Evolutionary conservation across 2,797 vertebrate genomes (phyloP).

Genomic region (Pogonophryne albipinna): DNA sequence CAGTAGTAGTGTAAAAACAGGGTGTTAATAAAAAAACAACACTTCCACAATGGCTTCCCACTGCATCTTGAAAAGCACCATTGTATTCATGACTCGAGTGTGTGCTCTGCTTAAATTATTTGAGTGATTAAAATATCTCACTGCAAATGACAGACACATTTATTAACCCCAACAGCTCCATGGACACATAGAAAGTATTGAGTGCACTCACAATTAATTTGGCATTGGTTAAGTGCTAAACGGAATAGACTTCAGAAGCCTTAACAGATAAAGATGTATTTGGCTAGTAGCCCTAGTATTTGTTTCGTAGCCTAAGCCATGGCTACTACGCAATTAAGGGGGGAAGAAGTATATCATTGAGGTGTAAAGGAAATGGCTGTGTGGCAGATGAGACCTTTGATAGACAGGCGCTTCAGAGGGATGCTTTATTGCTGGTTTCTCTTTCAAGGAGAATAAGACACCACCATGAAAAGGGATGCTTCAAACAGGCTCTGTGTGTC

Average conservation of each 20-base stretch:
- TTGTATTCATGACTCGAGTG: constrained; percentile 20
- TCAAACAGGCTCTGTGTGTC: constrained; percentile 31
- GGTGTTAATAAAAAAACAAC: background rate
- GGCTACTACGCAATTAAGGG: background rate
- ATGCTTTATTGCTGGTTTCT: constrained; percentile 51
- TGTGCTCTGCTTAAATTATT: constrained; percentile 32
- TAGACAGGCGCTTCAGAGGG: constrained; percentile 23
- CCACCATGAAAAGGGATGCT: constrained; percentile 25
- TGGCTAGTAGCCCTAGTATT: background rate
- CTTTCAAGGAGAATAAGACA: constrained; percentile 50
- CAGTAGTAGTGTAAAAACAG: background rate
- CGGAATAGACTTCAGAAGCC: constrained; percentile 8
- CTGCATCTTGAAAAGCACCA: constrained; percentile 32
- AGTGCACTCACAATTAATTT: constrained; percentile 6
- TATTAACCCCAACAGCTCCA: constrained; percentile 35
- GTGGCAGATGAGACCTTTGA: constrained; percentile 41
- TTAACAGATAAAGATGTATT: constrained; percentile 8
- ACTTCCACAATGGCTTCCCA: background rate
- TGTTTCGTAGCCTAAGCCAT: constrained; percentile 1
- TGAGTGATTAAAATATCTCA: constrained; percentile 38
- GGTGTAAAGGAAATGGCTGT: constrained; percentile 5
- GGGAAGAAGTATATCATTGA: constrained; percentile 11
- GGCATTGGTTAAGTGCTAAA: constrained; percentile 13
- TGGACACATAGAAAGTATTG: constrained; percentile 27
- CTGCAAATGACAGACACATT: constrained; percentile 36